Evolutionary conservation across 1,140 invertebrate species (phyloP).

Genomic region (Lepidotrigona ventralis): DNA sequence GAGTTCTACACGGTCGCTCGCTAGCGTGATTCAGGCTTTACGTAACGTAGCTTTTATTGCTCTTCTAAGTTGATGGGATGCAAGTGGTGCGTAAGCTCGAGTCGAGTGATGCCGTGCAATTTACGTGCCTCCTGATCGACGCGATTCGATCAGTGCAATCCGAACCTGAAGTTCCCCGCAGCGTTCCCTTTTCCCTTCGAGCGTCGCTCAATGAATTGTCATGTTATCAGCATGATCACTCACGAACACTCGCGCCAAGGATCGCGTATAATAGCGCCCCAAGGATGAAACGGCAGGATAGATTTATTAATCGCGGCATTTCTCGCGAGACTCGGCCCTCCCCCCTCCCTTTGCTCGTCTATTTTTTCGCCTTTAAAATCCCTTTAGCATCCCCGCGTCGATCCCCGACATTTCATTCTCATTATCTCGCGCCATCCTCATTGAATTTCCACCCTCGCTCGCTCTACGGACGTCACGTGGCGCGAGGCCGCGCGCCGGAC

Average conservation of each 20-base stretch:
- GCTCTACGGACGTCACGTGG: not conserved
- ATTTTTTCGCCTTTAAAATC: not conserved
- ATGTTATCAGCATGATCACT: not conserved
- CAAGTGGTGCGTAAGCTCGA: not conserved
- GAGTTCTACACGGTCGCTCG: not conserved
- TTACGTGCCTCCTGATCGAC: not conserved
- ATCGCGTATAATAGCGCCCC: not conserved
- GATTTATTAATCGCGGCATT: conserved; percentile 30
- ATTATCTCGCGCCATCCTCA: conserved; percentile 4
- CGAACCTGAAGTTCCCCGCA: too few relatives aligned
- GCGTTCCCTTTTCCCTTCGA: not conserved
- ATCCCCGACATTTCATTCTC: conserved; percentile 2
- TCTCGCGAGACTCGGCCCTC: not conserved
- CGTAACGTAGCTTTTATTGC: not conserved
- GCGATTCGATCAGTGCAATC: not conserved
- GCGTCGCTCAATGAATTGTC: too few relatives aligned
- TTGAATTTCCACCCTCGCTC: conserved; percentile 16
- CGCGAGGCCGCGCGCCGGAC: conserved; percentile 21
- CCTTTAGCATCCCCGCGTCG: not conserved
- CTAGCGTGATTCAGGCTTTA: not conserved
- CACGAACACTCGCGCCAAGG: too few relatives aligned
- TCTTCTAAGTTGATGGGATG: too few relatives aligned
- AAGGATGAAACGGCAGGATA: not conserved
- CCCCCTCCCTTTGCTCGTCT: not conserved
- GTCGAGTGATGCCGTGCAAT: not conserved